Percentiles rank a stretch among this genome's conserved stretches.
phyloP scores from a whole-genome alignment of 2,797 vertebrate species.

The Sardinella longiceps region DNA sequence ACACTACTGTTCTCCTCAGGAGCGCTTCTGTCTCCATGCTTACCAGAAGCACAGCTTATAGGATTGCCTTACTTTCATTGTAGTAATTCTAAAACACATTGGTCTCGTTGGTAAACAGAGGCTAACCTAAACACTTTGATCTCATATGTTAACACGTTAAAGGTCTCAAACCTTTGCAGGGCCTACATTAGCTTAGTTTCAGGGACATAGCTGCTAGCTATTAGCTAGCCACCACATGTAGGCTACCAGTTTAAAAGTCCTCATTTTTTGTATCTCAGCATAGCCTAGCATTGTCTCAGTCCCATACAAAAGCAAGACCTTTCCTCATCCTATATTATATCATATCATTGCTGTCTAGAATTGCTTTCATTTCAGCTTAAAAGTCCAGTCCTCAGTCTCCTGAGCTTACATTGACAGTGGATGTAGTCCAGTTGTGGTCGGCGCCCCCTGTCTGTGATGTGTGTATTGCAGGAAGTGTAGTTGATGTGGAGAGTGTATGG shows the following conservation, averaged over 20 bases:
- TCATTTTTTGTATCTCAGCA: neutral
- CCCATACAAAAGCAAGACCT: too few relatives aligned
- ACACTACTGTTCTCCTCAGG: neutral
- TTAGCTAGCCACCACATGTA: too few relatives aligned
- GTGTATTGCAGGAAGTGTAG: neutral
- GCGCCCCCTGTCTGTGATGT: neutral
- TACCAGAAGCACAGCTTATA: neutral
- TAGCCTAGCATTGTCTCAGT: neutral
- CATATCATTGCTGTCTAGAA: too few relatives aligned
- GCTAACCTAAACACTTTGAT: too few relatives aligned
- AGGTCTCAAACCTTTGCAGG: too few relatives aligned
- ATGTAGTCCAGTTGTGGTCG: neutral
- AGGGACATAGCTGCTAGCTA: too few relatives aligned
- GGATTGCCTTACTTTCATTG: neutral
- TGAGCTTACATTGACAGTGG: neutral
- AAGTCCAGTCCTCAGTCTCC: too few relatives aligned
- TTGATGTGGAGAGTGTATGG: too few relatives aligned
- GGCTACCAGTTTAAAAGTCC: too few relatives aligned
- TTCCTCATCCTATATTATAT: too few relatives aligned
- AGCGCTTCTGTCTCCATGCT: neutral
- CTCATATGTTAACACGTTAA: too few relatives aligned
- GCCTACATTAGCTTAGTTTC: neutral
- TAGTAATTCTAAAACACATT: neutral
- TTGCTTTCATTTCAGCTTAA: too few relatives aligned
- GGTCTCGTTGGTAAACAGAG: neutral